Evolutionary conservation across 2,797 vertebrate genomes (phyloP).

Genomic region (Lemur catta): DNA sequence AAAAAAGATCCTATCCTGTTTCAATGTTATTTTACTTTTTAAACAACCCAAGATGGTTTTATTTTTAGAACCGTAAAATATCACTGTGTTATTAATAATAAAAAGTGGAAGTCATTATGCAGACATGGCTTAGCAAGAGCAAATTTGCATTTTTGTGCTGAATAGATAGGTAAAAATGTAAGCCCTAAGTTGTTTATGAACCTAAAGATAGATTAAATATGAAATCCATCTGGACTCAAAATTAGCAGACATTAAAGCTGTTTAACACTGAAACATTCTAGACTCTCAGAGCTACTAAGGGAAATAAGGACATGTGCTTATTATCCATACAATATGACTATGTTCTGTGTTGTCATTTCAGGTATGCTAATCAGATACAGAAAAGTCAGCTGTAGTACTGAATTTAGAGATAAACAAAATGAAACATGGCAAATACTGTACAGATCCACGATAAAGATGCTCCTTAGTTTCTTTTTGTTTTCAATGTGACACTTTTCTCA

Average conservation of each 20-base stretch:
- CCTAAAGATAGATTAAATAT: neutral
- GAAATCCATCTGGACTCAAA: neutral
- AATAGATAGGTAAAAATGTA: neutral
- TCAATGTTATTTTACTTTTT: neutral
- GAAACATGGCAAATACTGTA: neutral
- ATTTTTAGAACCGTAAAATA: neutral
- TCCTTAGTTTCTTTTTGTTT: neutral
- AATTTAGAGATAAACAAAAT: constrained; percentile 13
- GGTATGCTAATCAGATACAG: neutral
- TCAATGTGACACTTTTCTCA: neutral
- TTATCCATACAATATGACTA: neutral
- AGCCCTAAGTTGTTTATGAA: constrained; percentile 13
- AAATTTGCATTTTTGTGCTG: neutral
- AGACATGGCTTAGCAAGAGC: neutral
- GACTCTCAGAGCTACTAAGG: neutral
- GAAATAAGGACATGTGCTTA: neutral
- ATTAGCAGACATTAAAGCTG: neutral
- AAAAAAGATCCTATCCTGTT: neutral
- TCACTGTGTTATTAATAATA: neutral
- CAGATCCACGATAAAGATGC: neutral
- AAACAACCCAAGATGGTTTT: neutral
- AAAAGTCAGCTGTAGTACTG: neutral
- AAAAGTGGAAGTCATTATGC: neutral
- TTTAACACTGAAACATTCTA: neutral
- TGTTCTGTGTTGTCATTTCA: neutral